Evolutionary conservation across 2,797 vertebrate species (phyloP).

Genomic region (Ceryle rudis): DNA sequence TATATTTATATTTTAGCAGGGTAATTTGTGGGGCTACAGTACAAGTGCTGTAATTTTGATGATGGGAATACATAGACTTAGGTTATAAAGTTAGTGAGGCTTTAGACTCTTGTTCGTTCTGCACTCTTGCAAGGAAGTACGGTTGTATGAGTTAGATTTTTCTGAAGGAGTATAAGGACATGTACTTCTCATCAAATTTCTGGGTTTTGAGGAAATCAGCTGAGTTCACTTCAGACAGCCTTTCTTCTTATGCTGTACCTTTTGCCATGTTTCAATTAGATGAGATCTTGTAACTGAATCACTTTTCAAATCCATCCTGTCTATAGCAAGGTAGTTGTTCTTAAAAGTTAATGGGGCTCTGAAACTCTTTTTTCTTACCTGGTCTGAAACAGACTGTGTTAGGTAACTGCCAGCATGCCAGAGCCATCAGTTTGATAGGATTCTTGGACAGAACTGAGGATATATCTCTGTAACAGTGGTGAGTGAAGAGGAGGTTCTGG

Average conservation of each 20-base stretch:
- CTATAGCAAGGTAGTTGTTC: neutral
- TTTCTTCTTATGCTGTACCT: neutral
- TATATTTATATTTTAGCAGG: neutral
- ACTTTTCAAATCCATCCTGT: neutral
- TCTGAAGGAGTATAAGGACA: neutral
- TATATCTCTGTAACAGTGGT: neutral
- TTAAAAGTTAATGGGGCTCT: neutral
- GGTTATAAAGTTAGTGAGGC: neutral
- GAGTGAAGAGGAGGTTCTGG: neutral
- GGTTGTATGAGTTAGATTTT: neutral
- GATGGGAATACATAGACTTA: neutral
- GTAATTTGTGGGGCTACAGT: neutral
- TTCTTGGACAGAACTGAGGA: neutral
- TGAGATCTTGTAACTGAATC: neutral
- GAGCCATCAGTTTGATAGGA: neutral
- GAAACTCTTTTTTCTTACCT: neutral
- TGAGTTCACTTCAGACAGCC: neutral
- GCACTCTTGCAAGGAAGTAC: neutral
- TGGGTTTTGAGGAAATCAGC: neutral
- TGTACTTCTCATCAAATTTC: neutral
- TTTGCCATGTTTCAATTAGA: neutral
- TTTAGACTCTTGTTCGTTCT: neutral
- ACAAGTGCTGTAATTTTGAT: neutral
- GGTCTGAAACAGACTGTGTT: neutral
- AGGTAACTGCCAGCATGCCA: neutral